Evolutionary conservation across 2,888 invertebrate genomes (phyloP), one percentile per base, ranked within the genome.

Genomic region (Caenorhabditis zanzibari): DNA sequence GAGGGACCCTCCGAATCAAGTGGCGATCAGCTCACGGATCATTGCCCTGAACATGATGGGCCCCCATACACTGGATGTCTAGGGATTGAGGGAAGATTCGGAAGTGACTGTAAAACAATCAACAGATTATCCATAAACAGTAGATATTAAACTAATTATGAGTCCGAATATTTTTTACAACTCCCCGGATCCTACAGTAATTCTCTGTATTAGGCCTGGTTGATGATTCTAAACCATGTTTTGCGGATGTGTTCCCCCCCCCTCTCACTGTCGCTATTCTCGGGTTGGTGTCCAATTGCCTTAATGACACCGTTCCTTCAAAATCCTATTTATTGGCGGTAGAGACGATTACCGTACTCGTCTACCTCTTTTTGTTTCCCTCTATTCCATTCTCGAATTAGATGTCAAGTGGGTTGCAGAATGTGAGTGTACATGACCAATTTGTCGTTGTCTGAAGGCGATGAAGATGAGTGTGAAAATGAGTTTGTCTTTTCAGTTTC

Each of bases 241-340:
- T 75, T 77, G 28, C 35, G 66, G 59, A 49, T 59, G 72, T 59
- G 26, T 22, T 16, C 44, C 44, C 58, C 59, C 16, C 5, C 58
- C 22, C 41, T 19, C 61, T 32, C 24, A 38, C 38, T 12, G 26
- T 47, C 52, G 59, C 59, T 28, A 38, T 79, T 71, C 56, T 64
- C 64, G 68, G n/a, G n/a, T n/a, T n/a, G n/a, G 59, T 73, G 61
- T 66, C 69, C 69, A 77, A 77, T 77, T 71, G 69, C 69, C 35
- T 54, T 77, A 77, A 77, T 77, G 77, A 69, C 69, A 77, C 79
- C 71, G 64, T 79, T 69, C 79, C 56, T 75, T 75, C 66, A 66
- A 75, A 75, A 75, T 75, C 75, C 75, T 75, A 66, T 64, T 68
- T 59, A 68, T 59, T 66, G 68, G 56, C 68, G 75, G 72, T 58